These are phyloP conservation scores for Halcyon malimbica DNA, from an alignment of 2,113 vertebrate genomes.

Conservation along the genomic window DNA sequence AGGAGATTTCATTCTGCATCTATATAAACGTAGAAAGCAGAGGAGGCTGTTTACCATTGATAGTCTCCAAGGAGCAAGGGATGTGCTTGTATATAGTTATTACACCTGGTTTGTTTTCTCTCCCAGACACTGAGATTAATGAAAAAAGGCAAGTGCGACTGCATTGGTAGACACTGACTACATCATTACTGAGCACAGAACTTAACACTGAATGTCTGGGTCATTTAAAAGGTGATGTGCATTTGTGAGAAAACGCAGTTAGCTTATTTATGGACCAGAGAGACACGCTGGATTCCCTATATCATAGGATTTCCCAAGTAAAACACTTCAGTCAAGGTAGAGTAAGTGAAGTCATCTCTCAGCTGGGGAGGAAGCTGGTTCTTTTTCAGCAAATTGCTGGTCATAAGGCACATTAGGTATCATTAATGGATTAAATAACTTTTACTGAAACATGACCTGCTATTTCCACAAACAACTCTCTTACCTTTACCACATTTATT, in stretches of 20 bases:
- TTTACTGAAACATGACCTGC: neutral
- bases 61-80: neutral
- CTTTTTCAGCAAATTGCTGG: neutral
- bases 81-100: neutral
- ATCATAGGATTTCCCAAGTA: neutral
- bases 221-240: neutral
- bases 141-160: neutral
- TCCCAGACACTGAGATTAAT: neutral
- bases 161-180: conserved; percentile 50
- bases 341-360: neutral
- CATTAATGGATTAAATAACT: conserved; percentile 6
- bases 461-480: conserved; percentile 28
- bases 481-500: conserved; percentile 55
- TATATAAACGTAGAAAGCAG: neutral
- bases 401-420: neutral
- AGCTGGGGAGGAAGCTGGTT: neutral
- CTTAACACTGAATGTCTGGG: neutral
- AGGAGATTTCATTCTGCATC: neutral
- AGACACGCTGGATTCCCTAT: neutral
- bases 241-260: neutral
- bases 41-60: neutral
- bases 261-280: conserved; percentile 24
- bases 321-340: neutral
- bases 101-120: neutral
- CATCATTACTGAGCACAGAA: neutral